Conservation (phyloP, 2,797 vertebrate species). For the Clangula hyemalis region DNA sequence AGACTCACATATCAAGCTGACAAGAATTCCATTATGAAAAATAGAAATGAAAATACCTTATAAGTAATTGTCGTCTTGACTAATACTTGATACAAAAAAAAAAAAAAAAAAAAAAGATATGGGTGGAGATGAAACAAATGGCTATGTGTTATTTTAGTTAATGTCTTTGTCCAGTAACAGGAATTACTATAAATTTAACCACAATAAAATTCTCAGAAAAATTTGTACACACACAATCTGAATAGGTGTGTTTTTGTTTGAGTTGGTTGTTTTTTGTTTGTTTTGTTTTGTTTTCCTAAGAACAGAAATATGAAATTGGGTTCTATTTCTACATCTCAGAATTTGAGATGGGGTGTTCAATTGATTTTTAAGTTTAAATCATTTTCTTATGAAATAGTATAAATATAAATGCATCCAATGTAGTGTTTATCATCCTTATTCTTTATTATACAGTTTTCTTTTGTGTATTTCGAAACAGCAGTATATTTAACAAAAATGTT, state of each 20-base stretch:
- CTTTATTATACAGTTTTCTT: background rate
- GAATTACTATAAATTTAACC: background rate
- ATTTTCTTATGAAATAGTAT: background rate
- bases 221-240: background rate
- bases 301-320: background rate
- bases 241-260: accelerated
- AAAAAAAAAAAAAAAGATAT: background rate
- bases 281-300: background rate
- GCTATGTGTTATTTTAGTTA: background rate
- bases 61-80: background rate
- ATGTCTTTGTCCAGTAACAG: background rate
- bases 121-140: background rate
- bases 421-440: background rate
- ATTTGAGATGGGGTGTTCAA: background rate
- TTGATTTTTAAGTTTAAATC: background rate
- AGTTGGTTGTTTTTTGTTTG: too few species aligned
- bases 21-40: background rate
- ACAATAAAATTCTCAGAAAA: background rate
- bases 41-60: background rate
- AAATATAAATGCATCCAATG: background rate
- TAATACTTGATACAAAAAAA: background rate
- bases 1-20: background rate
- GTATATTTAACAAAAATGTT: background rate
- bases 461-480: background rate
- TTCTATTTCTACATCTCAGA: background rate